Conservation (phyloP, 2,888 invertebrate species). For the Metallyticus violacea region DNA sequence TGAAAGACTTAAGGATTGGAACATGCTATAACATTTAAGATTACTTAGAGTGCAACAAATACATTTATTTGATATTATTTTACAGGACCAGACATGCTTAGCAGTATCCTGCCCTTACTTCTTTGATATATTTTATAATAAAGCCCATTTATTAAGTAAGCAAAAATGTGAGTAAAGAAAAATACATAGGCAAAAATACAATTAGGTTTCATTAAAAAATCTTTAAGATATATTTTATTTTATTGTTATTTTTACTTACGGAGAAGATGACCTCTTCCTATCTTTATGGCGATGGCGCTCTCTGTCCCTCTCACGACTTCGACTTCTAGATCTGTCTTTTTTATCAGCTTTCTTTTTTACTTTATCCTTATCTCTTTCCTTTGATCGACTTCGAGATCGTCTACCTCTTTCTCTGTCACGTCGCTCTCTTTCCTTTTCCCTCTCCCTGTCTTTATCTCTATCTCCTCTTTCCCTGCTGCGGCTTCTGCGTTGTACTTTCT, state of each 20-base stretch:
- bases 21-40: no score
- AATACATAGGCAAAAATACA: no score
- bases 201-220: no score
- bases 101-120: no score
- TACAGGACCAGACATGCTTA: no score
- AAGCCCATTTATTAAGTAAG: no score
- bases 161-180: no score
- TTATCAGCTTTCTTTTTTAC: slow-evolving; percentile 37
- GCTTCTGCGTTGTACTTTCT: slow-evolving; percentile 43
- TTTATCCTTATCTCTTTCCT: slow-evolving; percentile 41
- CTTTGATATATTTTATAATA: no score
- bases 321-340: slow-evolving; percentile 42
- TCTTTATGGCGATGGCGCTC: slow-evolving; percentile 23
- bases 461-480: slow-evolving; percentile 36
- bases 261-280: not conserved
- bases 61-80: no score
- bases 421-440: slow-evolving; percentile 34
- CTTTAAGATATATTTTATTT: no score
- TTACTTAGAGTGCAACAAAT: no score
- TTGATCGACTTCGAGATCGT: slow-evolving; percentile 43
- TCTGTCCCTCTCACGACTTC: slow-evolving; percentile 45
- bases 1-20: no score
- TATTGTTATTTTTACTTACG: not conserved
- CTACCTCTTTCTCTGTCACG: slow-evolving; percentile 33
- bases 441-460: slow-evolving; percentile 30